Percentiles rank a stretch among this genome's conserved stretches.
Conservation (phyloP, 2,113 vertebrate species). For the Mormyrus iriodes region DNA sequence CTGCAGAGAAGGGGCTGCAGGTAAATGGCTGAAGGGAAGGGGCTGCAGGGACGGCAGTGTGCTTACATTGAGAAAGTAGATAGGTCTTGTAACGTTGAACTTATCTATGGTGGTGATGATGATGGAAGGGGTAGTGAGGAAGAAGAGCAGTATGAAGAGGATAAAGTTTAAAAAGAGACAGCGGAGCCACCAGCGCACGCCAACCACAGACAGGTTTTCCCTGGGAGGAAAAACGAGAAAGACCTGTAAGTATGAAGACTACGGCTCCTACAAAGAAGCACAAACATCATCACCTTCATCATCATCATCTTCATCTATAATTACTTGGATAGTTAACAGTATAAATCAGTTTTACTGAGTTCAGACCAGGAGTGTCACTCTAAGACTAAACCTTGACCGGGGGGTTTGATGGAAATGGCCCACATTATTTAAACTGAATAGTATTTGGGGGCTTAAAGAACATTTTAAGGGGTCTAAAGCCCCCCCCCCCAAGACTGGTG, state of each 20-base stretch:
- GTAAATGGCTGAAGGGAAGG: background rate
- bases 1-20: background rate
- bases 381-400: background rate
- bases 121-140: constrained; percentile 91
- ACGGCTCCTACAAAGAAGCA: background rate
- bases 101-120: constrained; percentile 88
- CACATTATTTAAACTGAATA: background rate
- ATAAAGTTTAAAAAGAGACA: constrained; percentile 70
- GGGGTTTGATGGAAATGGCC: background rate
- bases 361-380: background rate
- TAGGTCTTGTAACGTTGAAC: constrained; percentile 89
- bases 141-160: constrained; percentile 81
- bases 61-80: constrained; percentile 84
- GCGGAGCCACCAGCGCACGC: constrained; percentile 78
- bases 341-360: background rate
- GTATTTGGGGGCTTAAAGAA: background rate
- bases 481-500: background rate
- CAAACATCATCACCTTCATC: background rate
- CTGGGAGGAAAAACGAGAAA: constrained; percentile 43
- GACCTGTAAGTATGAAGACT: too few relatives aligned
- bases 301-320: background rate
- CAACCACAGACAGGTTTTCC: constrained; percentile 78
- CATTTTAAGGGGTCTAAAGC: background rate
- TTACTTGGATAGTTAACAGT: background rate
- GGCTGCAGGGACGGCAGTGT: too few relatives aligned